phyloP scores from a whole-genome alignment of 2,797 vertebrate species.

The Mormyrus proboscirostris region DNA sequence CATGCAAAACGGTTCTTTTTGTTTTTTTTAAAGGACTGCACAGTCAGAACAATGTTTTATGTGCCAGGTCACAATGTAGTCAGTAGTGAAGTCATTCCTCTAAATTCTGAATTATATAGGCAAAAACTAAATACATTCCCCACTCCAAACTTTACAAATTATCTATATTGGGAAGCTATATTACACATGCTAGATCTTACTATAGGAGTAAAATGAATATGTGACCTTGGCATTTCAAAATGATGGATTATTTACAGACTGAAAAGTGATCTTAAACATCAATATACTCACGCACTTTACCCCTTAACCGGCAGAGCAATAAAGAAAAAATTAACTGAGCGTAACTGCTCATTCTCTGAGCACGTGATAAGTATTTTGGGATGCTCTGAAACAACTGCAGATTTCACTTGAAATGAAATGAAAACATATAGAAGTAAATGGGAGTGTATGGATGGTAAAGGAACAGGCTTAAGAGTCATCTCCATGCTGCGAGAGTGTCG shows the following conservation, averaged over 20 bases:
- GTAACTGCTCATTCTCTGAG: background rate
- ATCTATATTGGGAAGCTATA: background rate
- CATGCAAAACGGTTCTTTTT: background rate
- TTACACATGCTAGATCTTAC: background rate
- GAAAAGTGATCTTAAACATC: background rate
- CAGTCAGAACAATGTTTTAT: background rate
- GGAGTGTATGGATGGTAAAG: background rate
- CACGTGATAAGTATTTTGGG: background rate
- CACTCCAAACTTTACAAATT: background rate
- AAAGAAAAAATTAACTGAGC: background rate
- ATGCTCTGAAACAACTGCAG: background rate
- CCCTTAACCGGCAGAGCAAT: background rate
- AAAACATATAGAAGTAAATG: background rate
- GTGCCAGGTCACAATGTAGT: background rate
- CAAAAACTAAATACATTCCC: background rate
- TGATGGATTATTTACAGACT: background rate
- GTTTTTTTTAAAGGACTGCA: background rate
- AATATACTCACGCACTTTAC: background rate
- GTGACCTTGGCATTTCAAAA: background rate
- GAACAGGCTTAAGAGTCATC: background rate
- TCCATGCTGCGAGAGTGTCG: background rate
- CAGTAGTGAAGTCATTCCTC: background rate
- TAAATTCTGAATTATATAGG: background rate
- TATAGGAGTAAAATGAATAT: background rate
- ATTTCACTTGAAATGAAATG: background rate